A percentile compares a stretch with the other conserved stretches of the same genome.
Conservation (phyloP, 2,113 vertebrate species). For the Spilogale gracilis region DNA sequence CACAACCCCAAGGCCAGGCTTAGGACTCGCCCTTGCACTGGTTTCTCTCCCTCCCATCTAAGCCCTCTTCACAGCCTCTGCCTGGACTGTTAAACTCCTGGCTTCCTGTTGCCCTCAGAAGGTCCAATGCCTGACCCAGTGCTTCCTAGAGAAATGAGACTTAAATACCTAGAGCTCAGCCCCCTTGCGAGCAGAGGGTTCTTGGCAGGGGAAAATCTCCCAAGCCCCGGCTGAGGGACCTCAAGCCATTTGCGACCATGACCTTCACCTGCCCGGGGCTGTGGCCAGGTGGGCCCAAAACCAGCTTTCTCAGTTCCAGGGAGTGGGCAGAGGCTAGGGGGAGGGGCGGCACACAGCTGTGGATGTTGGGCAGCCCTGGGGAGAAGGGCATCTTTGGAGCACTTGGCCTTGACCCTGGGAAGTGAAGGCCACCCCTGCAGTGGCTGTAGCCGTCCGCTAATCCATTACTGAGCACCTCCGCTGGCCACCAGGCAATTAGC, state of each 20-base stretch:
- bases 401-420: constrained; percentile 64
- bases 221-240: neutral
- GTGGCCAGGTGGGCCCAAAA: neutral
- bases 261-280: neutral
- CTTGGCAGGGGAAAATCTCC: neutral
- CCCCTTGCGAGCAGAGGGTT: too few species aligned
- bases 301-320: neutral
- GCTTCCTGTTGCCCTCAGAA: neutral
- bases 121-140: rapidly evolving
- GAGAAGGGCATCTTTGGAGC: neutral
- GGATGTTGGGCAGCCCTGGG: neutral
- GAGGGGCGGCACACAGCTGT: rapidly evolving
- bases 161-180: neutral
- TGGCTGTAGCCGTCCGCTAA: neutral
- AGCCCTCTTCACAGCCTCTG: neutral
- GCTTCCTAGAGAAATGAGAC: neutral
- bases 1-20: neutral
- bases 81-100: rapidly evolving
- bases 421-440: neutral
- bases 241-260: neutral
- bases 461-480: constrained; percentile 39
- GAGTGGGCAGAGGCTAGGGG: rapidly evolving
- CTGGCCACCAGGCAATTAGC: constrained; percentile 6
- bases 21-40: neutral
- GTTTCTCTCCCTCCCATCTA: neutral